These are phyloP conservation scores for Pan paniscus DNA, from an alignment of 2,113 vertebrate genomes.

Conservation along the genomic window DNA sequence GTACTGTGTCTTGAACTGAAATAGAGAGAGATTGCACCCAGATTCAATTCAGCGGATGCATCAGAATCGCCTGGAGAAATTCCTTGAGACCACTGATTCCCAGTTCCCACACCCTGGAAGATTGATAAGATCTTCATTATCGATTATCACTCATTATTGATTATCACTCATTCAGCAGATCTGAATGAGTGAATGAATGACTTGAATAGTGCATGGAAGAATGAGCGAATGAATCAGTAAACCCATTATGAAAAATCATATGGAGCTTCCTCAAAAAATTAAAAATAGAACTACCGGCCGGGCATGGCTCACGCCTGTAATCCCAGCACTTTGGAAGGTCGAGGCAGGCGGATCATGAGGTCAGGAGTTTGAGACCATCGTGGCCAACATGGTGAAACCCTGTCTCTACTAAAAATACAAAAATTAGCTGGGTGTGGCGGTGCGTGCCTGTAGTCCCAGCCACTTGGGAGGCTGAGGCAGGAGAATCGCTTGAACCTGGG, in stretches of 20 bases:
- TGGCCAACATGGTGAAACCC: background rate
- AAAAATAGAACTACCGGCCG: background rate
- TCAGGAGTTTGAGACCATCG: background rate
- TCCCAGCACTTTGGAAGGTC: background rate
- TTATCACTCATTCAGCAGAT: background rate
- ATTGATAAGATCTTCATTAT: too few relatives aligned
- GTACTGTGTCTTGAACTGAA: conserved; percentile 96
- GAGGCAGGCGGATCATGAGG: background rate
- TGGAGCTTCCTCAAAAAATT: background rate
- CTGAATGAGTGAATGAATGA: background rate
- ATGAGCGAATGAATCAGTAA: background rate
- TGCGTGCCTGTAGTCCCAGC: background rate
- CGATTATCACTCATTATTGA: too few relatives aligned
- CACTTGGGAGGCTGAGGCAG: background rate
- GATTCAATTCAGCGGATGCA: background rate
- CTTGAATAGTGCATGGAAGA: background rate
- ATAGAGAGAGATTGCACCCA: conserved; percentile 56
- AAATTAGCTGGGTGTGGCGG: background rate
- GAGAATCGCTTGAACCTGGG: background rate
- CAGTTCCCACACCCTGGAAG: background rate
- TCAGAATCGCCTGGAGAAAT: background rate
- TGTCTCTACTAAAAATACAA: background rate
- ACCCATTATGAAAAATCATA: background rate
- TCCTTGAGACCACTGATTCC: background rate
- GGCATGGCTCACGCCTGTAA: background rate